phyloP scores from a whole-genome alignment of 2,113 vertebrate species.

The Cyphomyrus plagiostoma region DNA sequence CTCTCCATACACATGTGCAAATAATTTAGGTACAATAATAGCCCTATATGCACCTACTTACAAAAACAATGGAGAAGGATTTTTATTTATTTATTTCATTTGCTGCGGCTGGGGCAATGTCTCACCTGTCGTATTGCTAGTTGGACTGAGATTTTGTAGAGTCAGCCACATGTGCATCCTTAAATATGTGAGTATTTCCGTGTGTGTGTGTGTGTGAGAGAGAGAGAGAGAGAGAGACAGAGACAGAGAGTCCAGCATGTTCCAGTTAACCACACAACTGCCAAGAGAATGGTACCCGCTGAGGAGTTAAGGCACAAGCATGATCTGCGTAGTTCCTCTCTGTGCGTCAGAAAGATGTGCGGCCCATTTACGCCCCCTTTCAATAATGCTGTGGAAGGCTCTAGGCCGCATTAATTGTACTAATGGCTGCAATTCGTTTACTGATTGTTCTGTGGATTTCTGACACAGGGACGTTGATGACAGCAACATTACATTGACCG shows the following conservation, averaged over 20 bases:
- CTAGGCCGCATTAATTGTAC: neutral
- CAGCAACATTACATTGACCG: neutral
- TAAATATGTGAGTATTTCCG: neutral
- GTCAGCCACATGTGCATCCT: neutral
- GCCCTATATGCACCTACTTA: neutral
- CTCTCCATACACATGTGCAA: neutral
- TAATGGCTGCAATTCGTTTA: neutral
- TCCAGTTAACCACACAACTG: neutral
- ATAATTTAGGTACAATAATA: neutral
- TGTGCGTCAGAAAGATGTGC: neutral
- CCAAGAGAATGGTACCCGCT: neutral
- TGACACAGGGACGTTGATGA: neutral
- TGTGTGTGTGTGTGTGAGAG: neutral
- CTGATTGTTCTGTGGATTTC: neutral
- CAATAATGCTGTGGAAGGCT: neutral
- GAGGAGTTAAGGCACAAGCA: slow-evolving; percentile 19
- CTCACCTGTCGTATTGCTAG: neutral
- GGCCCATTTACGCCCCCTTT: neutral
- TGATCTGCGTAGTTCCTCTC: neutral
- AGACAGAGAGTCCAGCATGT: neutral
- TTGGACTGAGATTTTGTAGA: neutral
- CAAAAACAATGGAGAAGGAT: neutral
- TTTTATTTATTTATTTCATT: neutral
- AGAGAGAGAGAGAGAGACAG: no score
- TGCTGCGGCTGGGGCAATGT: neutral